These are phyloP conservation scores for Microctenopoma lineatum DNA, from an alignment of 2,797 vertebrate genomes.

Conservation along the genomic window DNA sequence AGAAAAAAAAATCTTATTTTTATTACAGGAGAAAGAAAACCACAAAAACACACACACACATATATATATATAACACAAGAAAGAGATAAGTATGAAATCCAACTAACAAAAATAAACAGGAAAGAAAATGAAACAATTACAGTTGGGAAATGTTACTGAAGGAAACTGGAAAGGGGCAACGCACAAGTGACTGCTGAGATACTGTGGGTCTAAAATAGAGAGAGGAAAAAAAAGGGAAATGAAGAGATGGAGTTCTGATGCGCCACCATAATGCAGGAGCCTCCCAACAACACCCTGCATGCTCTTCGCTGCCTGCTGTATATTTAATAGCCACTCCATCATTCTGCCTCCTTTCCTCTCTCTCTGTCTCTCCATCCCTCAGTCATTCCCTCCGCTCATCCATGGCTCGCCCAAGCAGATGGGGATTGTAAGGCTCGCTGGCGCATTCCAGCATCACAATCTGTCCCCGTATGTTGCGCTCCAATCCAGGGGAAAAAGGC, in stretches of 20 bases:
- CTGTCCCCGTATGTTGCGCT: slow-evolving; percentile 77
- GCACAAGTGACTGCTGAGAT: neutral
- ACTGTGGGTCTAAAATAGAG: slow-evolving; percentile 20
- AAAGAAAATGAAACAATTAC: neutral
- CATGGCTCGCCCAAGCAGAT: slow-evolving; percentile 78
- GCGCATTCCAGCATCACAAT: slow-evolving; percentile 83
- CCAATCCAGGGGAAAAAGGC: slow-evolving; percentile 67
- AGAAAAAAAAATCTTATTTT: neutral
- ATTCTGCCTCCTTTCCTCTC: slow-evolving; percentile 75
- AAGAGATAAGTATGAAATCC: no score
- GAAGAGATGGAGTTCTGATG: slow-evolving; percentile 36
- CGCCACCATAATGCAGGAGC: slow-evolving; percentile 49
- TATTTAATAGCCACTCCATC: slow-evolving; percentile 86
- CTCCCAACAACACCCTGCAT: slow-evolving; percentile 75
- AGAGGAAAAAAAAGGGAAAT: slow-evolving; percentile 21
- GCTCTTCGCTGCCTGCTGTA: slow-evolving; percentile 80
- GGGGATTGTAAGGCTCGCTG: slow-evolving; percentile 84
- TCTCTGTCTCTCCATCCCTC: slow-evolving; percentile 52
- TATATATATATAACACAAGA: neutral
- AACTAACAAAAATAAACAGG: no score
- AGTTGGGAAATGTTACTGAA: neutral
- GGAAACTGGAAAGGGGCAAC: neutral
- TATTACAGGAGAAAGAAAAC: neutral
- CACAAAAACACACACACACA: no score
- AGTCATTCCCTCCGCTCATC: slow-evolving; percentile 50